phyloP scores from a whole-genome alignment of 1,140 invertebrate species.

The Hylaeus volcanicus region DNA sequence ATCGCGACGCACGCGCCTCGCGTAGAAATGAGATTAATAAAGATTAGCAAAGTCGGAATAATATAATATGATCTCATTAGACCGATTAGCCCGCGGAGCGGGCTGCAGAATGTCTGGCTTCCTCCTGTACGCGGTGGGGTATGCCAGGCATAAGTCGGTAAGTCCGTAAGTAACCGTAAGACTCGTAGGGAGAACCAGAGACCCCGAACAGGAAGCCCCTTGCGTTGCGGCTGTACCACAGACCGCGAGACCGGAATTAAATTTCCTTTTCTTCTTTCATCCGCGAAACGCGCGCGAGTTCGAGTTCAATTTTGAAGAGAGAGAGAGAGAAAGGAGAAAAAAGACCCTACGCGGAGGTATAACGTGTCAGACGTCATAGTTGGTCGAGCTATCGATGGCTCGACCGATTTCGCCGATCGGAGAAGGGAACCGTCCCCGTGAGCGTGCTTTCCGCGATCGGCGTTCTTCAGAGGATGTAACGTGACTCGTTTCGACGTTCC shows the following conservation, averaged over 20 bases:
- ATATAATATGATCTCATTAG: constrained; percentile 80
- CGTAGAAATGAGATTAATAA: constrained; percentile 78
- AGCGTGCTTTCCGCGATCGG: constrained; percentile 57
- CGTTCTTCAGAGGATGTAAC: constrained; percentile 53
- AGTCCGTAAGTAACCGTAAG: constrained; percentile 78
- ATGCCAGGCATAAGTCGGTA: constrained; percentile 69
- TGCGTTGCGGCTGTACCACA: constrained; percentile 63
- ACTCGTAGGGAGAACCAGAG: constrained; percentile 67
- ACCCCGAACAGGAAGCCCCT: constrained; percentile 72
- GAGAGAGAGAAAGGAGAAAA: too few species aligned
- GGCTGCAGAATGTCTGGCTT: constrained; percentile 79
- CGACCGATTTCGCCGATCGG: background rate
- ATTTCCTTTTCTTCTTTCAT: constrained; percentile 65
- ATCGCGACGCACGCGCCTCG: constrained; percentile 53
- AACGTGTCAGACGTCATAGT: too few species aligned
- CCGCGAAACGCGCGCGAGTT: background rate
- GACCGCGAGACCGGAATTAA: constrained; percentile 76
- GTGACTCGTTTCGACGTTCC: constrained; percentile 65
- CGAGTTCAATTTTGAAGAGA: background rate
- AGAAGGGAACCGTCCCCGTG: constrained; percentile 27
- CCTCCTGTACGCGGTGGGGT: constrained; percentile 66
- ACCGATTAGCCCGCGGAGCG: constrained; percentile 75
- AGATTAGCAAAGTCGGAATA: constrained; percentile 79
- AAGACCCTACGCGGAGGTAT: too few species aligned
- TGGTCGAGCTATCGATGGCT: too few species aligned